Base-by-base conservation (phyloP, 2,113 vertebrate genomes). In the Rhea americana region DNA sequence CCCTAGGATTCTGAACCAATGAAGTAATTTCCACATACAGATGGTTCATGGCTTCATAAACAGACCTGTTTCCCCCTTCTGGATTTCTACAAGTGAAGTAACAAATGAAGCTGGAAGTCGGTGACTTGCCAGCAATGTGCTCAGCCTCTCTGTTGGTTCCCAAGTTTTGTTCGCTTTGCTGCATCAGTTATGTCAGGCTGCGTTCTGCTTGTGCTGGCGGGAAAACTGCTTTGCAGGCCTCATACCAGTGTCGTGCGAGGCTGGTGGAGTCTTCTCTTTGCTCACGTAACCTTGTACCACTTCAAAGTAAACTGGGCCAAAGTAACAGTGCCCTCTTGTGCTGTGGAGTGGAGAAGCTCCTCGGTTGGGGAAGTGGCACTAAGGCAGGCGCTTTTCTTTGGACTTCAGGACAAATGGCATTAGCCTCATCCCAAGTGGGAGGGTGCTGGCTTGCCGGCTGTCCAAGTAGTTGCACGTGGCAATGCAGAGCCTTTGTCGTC, bases 11-110 rank as follows among this genome's bases (percentile, higher is more conserved):
- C 53, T 71, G 41, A 47, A 28, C 65, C 78, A 21, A 10, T 88
- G 81, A 86, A 97, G 92, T 82, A 81, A 91, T 95, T 96, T 97
- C 84, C 37, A 15, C 58, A 82, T 91, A 72, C 93, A 96, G 94
- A 89, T 72, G 58, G 84, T 68, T 79, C 84, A 32, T 80, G 71
- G 77, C 63, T 90, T 74, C 82, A 24, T 65, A 72, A 51, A 66
- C 30, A 48, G 68, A 50, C 41, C 56, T 85, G 35, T 56, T 67
- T 95, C 94, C 92, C 70, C 50, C 56, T 70, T 65, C 82, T 75
- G 85, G 32, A 77, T 84, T 95, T 66, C 39, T 87, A 41, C 45
- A 65, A 83, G 61, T 41, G 92, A 94, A 87, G 88, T 82, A 91
- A 51, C 22, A 91, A 85, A 72, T 8, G 55, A 73, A 82, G 76